A percentile compares a stretch with the other conserved stretches of the same genome.
Evolutionary conservation across 2,113 vertebrate species (phyloP).

Genomic region (Caloenas nicobarica): DNA sequence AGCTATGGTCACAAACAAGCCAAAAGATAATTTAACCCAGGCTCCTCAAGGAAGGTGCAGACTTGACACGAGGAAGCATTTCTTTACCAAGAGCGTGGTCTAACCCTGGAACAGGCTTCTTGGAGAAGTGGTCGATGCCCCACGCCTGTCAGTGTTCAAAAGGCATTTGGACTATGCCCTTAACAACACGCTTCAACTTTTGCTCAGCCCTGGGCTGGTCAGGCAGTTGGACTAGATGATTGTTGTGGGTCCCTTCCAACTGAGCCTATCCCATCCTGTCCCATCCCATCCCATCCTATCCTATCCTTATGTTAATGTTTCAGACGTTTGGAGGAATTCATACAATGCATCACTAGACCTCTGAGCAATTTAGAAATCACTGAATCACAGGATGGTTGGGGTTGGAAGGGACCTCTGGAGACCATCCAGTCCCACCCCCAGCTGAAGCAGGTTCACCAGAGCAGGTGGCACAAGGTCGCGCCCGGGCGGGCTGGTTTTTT

Average conservation of each 20-base stretch:
- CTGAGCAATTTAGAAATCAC: neutral
- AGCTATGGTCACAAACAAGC: neutral
- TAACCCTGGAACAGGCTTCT: neutral
- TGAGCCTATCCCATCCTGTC: neutral
- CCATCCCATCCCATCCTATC: neutral
- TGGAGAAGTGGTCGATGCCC: accelerated
- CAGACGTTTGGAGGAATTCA: neutral
- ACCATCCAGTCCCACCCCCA: too few relatives aligned
- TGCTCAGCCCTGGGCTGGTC: neutral
- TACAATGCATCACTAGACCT: neutral
- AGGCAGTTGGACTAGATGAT: neutral
- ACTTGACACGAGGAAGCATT: neutral
- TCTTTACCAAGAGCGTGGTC: neutral
- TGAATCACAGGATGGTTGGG: too few relatives aligned
- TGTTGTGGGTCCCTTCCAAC: neutral
- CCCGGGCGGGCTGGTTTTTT: too few relatives aligned
- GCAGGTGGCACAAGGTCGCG: too few relatives aligned
- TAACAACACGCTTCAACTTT: neutral
- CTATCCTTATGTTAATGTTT: neutral
- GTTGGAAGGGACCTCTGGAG: too few relatives aligned
- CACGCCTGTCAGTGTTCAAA: neutral
- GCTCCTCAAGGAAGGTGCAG: neutral
- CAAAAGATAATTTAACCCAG: neutral
- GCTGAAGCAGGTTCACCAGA: too few relatives aligned
- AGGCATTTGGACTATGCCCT: neutral